Evolutionary conservation across 2,797 vertebrate species (phyloP).

Genomic region (Novumbra hubbsi): DNA sequence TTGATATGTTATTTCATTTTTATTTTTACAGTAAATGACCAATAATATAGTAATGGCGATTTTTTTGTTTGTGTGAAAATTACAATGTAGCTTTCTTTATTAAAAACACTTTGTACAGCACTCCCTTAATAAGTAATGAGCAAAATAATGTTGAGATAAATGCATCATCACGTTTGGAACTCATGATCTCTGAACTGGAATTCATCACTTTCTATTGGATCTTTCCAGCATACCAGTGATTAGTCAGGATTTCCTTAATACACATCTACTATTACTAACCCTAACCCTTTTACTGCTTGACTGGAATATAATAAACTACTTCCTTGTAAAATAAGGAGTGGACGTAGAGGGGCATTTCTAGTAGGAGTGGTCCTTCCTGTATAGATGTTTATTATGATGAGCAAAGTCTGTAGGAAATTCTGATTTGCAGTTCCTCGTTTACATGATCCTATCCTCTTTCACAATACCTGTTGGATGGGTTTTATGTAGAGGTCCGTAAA

Average conservation of each 20-base stretch:
- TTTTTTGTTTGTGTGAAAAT: background rate
- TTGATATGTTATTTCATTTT: constrained; percentile 15
- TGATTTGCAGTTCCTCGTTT: background rate
- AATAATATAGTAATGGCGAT: background rate
- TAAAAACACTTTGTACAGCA: too few species aligned
- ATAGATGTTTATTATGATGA: constrained; percentile 17
- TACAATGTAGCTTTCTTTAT: background rate
- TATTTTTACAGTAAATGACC: constrained; percentile 6
- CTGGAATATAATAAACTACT: background rate
- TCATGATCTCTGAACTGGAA: background rate
- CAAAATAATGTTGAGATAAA: background rate
- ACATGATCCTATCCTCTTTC: background rate
- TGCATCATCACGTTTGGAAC: background rate
- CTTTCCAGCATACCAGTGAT: background rate
- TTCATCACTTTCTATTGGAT: background rate
- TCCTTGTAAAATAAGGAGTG: background rate
- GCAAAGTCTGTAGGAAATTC: constrained; percentile 1
- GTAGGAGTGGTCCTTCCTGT: constrained; percentile 11
- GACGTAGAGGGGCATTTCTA: background rate
- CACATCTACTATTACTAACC: background rate
- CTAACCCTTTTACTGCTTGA: background rate
- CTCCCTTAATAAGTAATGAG: background rate
- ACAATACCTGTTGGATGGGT: background rate
- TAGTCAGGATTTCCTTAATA: background rate
- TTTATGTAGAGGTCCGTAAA: background rate